Base-by-base conservation (phyloP, 2,797 vertebrate species). In the Neostethus bicornis region DNA sequence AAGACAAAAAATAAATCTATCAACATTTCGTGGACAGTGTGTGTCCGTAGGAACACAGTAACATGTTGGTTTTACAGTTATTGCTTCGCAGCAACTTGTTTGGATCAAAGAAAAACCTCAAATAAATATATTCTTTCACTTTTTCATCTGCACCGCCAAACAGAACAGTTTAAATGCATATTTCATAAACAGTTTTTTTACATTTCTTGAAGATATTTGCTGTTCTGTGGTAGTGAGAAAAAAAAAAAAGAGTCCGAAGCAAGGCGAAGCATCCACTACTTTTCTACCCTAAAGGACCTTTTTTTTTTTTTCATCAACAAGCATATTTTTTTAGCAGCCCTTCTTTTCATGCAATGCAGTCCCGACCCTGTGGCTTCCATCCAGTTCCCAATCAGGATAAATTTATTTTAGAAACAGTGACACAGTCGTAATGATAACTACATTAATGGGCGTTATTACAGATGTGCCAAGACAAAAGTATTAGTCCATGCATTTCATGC, bases 401-500 rank as follows among this genome's bases (percentile, higher is more conserved):
- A 70, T 69, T 85, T 69, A 65, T 55, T 35, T 69, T 63, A 80
- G n/a, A 73, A 75, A 85, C 75, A 78, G 77, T 71, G 79, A 85
- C 82, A 87, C 86, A 85, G 78, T 85, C 73, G 85, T 76, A 61
- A 76, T 78, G 68, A 75, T 61, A 67, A 74, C 66, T 75, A 90
- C 78, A 81, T 45, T 75, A 61, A 86, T 66, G 73, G 72, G 64
- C 80, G 80, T 75, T 68, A 77, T 75, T 76, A 91, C 86, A 81
- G 77, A 82, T 80, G 78, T 66, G 71, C 84, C 67, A 81, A 89
- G 78, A 90, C 84, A 34, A 89, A 79, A 73, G 80, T 75, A 84
- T 77, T 80, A 83, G 89, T 89, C 90, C 92, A 94, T 93, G 92
- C 92, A 88, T 59, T 57, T 91, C 92, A 94, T 93, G 92, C 92